Percentiles rank a stretch among this genome's conserved stretches.
Evolutionary conservation across 2,888 invertebrate species (phyloP).

Genomic region (Epinotia ramella): DNA sequence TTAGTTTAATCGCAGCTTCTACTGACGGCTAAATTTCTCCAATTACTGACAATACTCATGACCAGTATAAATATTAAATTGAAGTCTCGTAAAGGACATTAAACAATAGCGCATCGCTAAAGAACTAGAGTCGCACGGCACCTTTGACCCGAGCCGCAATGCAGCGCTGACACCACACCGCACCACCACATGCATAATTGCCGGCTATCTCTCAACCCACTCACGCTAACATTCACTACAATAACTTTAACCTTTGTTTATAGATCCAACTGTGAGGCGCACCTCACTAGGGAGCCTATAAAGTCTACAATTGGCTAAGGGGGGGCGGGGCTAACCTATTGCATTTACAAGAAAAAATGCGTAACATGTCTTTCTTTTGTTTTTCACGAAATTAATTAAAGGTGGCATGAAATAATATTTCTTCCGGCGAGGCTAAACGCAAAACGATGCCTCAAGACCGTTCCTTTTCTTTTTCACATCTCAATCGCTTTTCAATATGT

Average conservation of each 20-base stretch:
- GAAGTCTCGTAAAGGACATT: slow-evolving; percentile 19
- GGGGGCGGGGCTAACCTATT: background rate
- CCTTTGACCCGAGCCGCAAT: slow-evolving; percentile 75
- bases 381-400: background rate
- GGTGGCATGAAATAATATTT: background rate
- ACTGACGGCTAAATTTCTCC: background rate
- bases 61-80: background rate
- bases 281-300: background rate
- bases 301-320: background rate
- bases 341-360: background rate
- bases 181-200: slow-evolving; percentile 62
- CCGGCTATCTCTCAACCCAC: slow-evolving; percentile 56
- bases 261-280: background rate
- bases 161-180: slow-evolving; percentile 74
- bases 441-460: background rate
- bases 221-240: slow-evolving; percentile 28
- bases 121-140: slow-evolving; percentile 63
- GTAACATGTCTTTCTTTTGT: background rate
- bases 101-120: slow-evolving; percentile 56
- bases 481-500: background rate
- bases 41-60: background rate
- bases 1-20: too few relatives aligned
- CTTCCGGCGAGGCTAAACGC: background rate
- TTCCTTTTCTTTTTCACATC: background rate
- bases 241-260: slow-evolving; percentile 25